Evolutionary conservation across 2,888 invertebrate species (phyloP), one percentile per base, ranked within the genome.

Genomic region (Ormyrus rosae): DNA sequence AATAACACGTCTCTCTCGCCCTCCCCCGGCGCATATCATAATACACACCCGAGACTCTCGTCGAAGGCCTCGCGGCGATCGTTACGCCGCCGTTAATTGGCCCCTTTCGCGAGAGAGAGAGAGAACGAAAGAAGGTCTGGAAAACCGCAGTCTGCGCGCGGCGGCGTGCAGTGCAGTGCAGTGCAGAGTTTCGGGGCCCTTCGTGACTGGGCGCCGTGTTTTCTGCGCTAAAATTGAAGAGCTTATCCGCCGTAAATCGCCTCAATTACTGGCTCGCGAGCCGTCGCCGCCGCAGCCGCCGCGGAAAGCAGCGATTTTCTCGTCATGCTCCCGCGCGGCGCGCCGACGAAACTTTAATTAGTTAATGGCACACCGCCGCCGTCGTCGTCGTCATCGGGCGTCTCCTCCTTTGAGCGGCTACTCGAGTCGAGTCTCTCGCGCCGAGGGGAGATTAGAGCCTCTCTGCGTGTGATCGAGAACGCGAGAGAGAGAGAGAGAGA

Each of bases 181-280:
- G 19, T 19, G 19, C 19, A 58, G 56, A 56, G n/a, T 67, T 34
- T 50, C 51, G 48, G 13, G 65, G 63, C 76, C 79, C 82, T 87
- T 86, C 86, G 87, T 87, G 87, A 88, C 87, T 85, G 60, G 68
- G 76, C 69, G 85, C 84, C 83, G 84, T 86, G 85, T 85, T 84
- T 85, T 84, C 83, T 83, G 80, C 83, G 82, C 85, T 85, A 83
- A 87, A 86, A 88, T 87, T 86, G 85, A 86, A 85, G 87, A 85
- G 83, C 84, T 86, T 86, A 86, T 87, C 85, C 84, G 74, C 83
- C 77, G 84, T 78, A 83, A 84, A 85, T 84, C 83, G 83, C 84
- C 83, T 85, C 85, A 86, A 85, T 86, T 86, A 84, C 80, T 34
- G 73, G 83, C 64, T 34, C 34, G 34, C 34, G 34, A 34, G 2